Percentiles rank a stretch among this genome's conserved stretches.
Conservation (phyloP, 1,140 invertebrate species). For the Conus betulinus region DNA sequence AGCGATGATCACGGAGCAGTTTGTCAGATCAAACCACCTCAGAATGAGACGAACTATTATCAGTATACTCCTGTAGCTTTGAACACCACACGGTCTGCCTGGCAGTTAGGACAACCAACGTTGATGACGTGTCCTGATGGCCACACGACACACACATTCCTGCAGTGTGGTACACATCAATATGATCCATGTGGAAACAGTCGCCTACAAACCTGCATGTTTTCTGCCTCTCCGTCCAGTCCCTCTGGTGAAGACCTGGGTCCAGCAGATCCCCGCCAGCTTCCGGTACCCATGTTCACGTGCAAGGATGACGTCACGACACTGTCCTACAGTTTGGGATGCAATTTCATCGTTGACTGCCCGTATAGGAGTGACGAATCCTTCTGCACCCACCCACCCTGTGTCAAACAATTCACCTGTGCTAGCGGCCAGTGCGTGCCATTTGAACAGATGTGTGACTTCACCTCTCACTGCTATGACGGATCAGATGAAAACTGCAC, state of each 20-base stretch:
- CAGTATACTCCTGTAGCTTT: background rate
- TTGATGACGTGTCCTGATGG: background rate
- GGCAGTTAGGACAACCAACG: background rate
- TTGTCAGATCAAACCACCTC: background rate
- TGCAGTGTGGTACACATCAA: background rate
- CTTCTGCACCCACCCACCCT: background rate
- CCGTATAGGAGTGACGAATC: background rate
- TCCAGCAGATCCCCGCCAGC: background rate
- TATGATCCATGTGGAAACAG: background rate
- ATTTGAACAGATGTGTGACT: background rate
- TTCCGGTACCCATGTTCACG: background rate
- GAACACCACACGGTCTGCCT: background rate
- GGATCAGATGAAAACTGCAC: constrained; percentile 21
- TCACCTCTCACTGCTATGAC: background rate
- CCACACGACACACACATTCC: constrained; percentile 21
- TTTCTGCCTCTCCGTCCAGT: background rate
- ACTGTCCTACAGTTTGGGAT: background rate
- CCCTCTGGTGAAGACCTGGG: no score
- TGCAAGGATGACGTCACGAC: background rate
- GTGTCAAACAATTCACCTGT: background rate
- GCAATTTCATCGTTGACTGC: no score
- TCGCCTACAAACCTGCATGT: background rate
- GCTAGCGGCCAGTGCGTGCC: constrained; percentile 2
- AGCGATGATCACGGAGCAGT: background rate
- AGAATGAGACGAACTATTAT: no score